Percentiles rank a stretch among this genome's conserved stretches.
Conservation (phyloP, 2,888 invertebrate genomes). For the Thyatira batis region DNA sequence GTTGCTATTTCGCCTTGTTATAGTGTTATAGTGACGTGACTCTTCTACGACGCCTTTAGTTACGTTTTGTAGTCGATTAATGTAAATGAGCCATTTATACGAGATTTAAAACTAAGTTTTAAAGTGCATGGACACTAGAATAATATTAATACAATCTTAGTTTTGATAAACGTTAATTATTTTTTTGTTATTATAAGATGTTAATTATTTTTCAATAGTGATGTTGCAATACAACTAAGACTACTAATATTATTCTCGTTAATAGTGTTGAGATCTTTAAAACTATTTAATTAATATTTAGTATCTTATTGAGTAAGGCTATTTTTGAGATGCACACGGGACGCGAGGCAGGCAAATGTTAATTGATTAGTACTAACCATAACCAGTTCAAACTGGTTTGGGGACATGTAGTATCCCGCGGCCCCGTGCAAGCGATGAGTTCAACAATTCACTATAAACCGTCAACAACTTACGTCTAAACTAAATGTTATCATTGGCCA, state of each 20-base stretch:
- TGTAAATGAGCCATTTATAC: not conserved
- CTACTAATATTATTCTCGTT: conserved; percentile 9
- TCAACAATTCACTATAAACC: conserved; percentile 47
- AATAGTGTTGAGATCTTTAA: conserved; percentile 20
- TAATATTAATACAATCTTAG: not conserved
- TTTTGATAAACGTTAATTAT: not conserved
- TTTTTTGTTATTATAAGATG: not conserved
- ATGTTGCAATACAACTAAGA: not conserved
- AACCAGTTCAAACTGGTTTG: too few relatives aligned
- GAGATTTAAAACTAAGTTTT: conserved; percentile 1
- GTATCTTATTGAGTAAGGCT: conserved; percentile 16
- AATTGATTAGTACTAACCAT: too few relatives aligned
- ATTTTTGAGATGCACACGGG: conserved; percentile 26
- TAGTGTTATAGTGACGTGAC: too few relatives aligned
- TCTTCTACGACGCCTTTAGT: too few relatives aligned
- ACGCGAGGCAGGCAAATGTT: too few relatives aligned
- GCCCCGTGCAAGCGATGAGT: conserved; percentile 33
- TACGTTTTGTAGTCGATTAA: not conserved
- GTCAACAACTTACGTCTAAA: conserved; percentile 50
- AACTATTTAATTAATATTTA: conserved; percentile 11
- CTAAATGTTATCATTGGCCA: conserved; percentile 3
- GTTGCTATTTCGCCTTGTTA: not conserved
- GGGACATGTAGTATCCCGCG: not conserved
- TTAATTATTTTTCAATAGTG: not conserved
- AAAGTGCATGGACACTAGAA: conserved; percentile 15